A percentile compares a stretch with the other conserved stretches of the same genome.
Evolutionary conservation across 2,888 invertebrate species (phyloP).

Genomic region (Deilephila porcellus): DNA sequence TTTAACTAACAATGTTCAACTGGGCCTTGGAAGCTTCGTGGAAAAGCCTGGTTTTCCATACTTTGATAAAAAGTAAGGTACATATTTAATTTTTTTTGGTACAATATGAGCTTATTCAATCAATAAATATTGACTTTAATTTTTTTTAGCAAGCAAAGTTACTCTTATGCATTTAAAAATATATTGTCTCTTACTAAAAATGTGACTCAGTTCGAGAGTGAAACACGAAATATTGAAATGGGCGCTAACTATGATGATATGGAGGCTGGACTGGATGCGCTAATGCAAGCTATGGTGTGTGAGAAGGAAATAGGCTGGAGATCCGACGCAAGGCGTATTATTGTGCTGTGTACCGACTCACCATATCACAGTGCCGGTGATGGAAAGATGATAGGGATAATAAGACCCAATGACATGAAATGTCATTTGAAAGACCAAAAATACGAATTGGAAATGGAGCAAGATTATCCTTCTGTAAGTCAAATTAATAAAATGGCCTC

Average conservation of each 20-base stretch:
- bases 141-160: slow-evolving; percentile 33
- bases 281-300: slow-evolving; percentile 93
- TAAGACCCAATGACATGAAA: slow-evolving; percentile 88
- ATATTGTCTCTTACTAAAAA: slow-evolving; percentile 87
- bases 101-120: background rate
- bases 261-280: slow-evolving; percentile 94
- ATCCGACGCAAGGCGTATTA: slow-evolving; percentile 87
- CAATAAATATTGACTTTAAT: slow-evolving; percentile 24
- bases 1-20: slow-evolving; percentile 86
- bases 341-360: slow-evolving; percentile 92
- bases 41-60: slow-evolving; percentile 88
- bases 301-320: slow-evolving; percentile 90
- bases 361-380: slow-evolving; percentile 93
- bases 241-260: slow-evolving; percentile 87
- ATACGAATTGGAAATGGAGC: slow-evolving; percentile 81
- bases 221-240: slow-evolving; percentile 41
- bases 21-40: slow-evolving; percentile 89
- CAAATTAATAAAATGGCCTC: slow-evolving; percentile 86
- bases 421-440: slow-evolving; percentile 85
- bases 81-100: background rate
- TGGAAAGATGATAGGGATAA: slow-evolving; percentile 89
- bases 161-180: slow-evolving; percentile 85
- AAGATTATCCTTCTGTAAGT: slow-evolving; percentile 93
- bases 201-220: slow-evolving; percentile 64
- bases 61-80: slow-evolving; percentile 66